phyloP scores from a whole-genome alignment of 1,140 invertebrate species.

The Batillaria attramentaria region DNA sequence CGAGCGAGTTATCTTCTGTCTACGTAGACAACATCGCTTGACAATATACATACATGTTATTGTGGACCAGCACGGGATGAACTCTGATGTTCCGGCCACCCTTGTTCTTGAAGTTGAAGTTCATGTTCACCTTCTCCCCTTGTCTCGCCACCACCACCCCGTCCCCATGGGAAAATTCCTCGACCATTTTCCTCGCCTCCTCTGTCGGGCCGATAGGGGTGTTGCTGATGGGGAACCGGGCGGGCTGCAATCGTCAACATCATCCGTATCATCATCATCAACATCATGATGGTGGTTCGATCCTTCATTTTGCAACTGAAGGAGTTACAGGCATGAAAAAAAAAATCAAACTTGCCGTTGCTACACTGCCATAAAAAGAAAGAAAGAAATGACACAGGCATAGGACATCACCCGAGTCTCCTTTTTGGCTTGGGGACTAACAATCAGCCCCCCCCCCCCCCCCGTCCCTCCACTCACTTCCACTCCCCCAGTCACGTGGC shows the following conservation, averaged over 20 bases:
- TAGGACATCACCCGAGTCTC: too few relatives aligned
- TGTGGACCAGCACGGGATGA: conserved; percentile 6
- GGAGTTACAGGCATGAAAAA: neutral
- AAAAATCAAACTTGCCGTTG: neutral
- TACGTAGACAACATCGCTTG: neutral
- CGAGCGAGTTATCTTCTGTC: neutral
- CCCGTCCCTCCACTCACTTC: too few relatives aligned
- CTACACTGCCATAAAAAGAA: neutral
- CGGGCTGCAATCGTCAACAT: neutral
- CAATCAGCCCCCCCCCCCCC: too few relatives aligned
- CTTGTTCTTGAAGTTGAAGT: conserved; percentile 1
- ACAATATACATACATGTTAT: neutral
- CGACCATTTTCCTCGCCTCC: neutral
- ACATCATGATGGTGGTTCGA: too few relatives aligned
- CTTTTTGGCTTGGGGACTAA: too few relatives aligned
- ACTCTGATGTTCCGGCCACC: neutral
- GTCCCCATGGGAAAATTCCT: neutral
- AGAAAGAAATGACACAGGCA: neutral
- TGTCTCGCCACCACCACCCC: conserved; percentile 5
- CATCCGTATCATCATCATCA: too few relatives aligned
- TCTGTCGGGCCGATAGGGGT: neutral
- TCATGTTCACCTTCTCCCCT: conserved; percentile 14
- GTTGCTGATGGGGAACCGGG: neutral
- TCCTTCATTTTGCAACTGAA: neutral
- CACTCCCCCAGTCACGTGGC: too few relatives aligned